These are phyloP conservation scores for Eupithecia abbreviata DNA, from an alignment of 2,888 invertebrate species.

Conservation along the genomic window DNA sequence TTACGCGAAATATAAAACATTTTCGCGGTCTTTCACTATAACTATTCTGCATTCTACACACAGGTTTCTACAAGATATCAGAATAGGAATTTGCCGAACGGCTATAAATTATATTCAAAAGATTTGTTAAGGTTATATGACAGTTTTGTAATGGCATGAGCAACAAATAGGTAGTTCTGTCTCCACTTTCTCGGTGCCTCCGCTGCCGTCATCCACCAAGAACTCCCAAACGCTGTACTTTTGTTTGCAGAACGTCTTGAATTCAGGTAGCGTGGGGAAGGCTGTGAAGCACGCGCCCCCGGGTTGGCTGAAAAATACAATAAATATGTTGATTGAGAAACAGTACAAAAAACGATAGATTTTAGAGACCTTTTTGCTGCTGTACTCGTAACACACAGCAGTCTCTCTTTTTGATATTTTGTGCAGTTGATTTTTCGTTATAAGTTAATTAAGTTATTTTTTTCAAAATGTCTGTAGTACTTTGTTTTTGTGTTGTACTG, in stretches of 20 bases:
- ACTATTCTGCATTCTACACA: background rate
- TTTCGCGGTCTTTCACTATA: background rate
- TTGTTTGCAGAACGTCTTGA: conserved; percentile 66
- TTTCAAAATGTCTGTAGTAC: too few species aligned
- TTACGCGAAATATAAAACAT: background rate
- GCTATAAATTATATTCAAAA: background rate
- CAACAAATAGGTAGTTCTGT: conserved; percentile 71
- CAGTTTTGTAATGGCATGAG: conserved; percentile 65
- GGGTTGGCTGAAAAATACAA: conserved; percentile 52
- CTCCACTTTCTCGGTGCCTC: conserved; percentile 59
- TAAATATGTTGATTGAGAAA: background rate
- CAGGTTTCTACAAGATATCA: background rate
- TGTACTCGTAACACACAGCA: too few species aligned
- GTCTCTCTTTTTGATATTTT: too few species aligned
- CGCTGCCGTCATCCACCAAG: conserved; percentile 58
- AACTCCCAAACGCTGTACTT: conserved; percentile 69
- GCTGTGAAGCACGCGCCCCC: conserved; percentile 61
- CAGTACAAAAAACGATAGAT: background rate
- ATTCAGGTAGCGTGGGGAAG: conserved; percentile 49
- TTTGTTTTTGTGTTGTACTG: too few species aligned
- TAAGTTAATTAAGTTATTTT: too few species aligned
- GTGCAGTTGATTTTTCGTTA: too few species aligned
- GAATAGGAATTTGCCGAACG: background rate
- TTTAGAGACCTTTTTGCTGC: too few species aligned
- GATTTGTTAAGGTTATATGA: conserved; percentile 17